Conservation (phyloP, 2,113 vertebrate species). For the Hucho hucho region DNA sequence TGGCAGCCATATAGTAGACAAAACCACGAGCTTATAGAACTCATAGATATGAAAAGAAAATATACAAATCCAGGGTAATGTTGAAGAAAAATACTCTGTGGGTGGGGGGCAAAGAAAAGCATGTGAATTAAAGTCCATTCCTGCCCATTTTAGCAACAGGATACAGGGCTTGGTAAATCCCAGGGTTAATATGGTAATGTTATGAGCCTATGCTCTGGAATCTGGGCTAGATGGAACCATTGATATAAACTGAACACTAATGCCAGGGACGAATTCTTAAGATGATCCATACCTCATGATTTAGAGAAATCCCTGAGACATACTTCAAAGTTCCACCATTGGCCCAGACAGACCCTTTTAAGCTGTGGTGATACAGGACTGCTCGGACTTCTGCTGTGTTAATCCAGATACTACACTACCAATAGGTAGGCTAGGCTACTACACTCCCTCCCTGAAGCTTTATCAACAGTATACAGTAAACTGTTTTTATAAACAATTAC, state of each 20-base stretch:
- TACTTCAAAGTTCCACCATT: constrained; percentile 54
- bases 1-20: neutral
- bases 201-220: constrained; percentile 48
- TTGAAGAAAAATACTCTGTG: constrained; percentile 47
- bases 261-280: constrained; percentile 54
- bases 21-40: neutral
- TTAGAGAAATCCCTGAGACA: constrained; percentile 62
- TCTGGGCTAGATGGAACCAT: constrained; percentile 70
- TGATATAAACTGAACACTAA: constrained; percentile 61
- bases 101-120: constrained; percentile 16
- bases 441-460: constrained; percentile 34
- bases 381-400: constrained; percentile 43
- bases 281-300: constrained; percentile 61
- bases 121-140: constrained; percentile 42
- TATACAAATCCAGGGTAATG: constrained; percentile 40
- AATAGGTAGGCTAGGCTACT: constrained; percentile 1
- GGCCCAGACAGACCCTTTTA: constrained; percentile 48
- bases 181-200: constrained; percentile 59
- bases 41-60: constrained; percentile 18
- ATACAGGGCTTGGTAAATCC: constrained; percentile 62
- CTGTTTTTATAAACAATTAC: constrained; percentile 55
- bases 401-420: constrained; percentile 26
- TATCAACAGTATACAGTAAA: constrained; percentile 35
- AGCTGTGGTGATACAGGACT: constrained; percentile 23
- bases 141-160: constrained; percentile 45